Conservation (phyloP, 2,888 invertebrate genomes). For the Nymphalis polychloros region DNA sequence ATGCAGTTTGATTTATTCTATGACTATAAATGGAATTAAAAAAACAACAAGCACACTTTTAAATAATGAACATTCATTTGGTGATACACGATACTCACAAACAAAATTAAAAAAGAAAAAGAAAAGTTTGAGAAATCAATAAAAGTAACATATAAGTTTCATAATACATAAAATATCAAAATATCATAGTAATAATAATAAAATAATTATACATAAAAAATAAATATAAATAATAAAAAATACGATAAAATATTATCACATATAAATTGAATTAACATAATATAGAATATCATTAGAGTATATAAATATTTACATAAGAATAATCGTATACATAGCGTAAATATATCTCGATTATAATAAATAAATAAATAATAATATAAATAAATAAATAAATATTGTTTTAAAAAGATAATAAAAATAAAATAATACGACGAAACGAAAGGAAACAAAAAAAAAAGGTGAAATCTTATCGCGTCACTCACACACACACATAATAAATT, state of each 20-base stretch:
- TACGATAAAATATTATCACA: constrained; percentile 1
- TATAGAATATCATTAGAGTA: constrained; percentile 17
- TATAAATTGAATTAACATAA: background rate
- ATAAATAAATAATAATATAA: too few species aligned
- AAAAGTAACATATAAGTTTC: constrained; percentile 25
- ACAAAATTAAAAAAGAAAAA: constrained; percentile 21
- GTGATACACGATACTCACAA: constrained; percentile 33
- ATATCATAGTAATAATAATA: constrained; percentile 11
- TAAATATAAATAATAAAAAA: background rate
- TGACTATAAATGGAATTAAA: constrained; percentile 42
- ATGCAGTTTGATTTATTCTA: constrained; percentile 49
- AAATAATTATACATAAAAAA: background rate
- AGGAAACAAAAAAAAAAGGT: constrained; percentile 39
- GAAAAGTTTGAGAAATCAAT: constrained; percentile 32
- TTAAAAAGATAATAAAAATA: constrained; percentile 38
- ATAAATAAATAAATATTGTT: constrained; percentile 17
- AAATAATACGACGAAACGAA: constrained; percentile 35
- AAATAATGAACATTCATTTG: constrained; percentile 44
- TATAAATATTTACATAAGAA: constrained; percentile 27
- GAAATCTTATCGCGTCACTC: constrained; percentile 41
- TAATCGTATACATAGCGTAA: constrained; percentile 14
- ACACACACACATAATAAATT: constrained; percentile 56
- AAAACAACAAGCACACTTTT: constrained; percentile 46
- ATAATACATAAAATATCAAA: constrained; percentile 17
- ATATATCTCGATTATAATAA: too few species aligned